A percentile compares a stretch with the other conserved stretches of the same genome.
Evolutionary conservation across 2,113 vertebrate genomes (phyloP).

Genomic region (Geococcyx californianus): DNA sequence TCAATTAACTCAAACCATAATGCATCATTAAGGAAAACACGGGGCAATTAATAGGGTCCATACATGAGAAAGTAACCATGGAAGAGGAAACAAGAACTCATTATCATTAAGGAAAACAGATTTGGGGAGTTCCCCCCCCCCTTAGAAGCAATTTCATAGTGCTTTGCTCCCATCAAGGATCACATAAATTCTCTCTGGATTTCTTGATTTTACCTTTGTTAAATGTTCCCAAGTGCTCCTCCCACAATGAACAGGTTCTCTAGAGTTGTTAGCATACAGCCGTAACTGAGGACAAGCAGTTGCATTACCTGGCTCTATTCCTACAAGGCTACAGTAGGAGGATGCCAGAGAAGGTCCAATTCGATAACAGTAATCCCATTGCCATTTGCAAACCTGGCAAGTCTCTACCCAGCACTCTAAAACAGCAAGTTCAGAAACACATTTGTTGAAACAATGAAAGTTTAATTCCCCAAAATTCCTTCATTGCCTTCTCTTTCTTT

Average conservation of each 20-base stretch:
- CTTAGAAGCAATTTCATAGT: background rate
- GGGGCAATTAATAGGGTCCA: background rate
- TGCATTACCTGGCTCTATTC: background rate
- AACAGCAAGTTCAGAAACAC: fast-evolving
- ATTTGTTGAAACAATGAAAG: background rate
- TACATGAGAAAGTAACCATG: background rate
- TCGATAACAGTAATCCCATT: fast-evolving
- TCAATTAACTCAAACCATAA: too few relatives aligned
- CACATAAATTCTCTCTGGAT: background rate
- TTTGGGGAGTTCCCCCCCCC: background rate
- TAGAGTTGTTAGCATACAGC: background rate
- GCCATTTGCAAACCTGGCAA: background rate
- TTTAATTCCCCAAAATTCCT: background rate
- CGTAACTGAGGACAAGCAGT: background rate
- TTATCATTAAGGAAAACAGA: background rate
- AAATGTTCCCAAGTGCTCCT: background rate
- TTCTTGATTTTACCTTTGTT: background rate
- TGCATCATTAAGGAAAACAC: background rate
- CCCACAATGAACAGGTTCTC: background rate
- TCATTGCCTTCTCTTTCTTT: background rate
- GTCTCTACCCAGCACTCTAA: fast-evolving
- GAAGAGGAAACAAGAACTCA: background rate
- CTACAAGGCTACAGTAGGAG: background rate
- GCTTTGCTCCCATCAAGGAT: background rate
- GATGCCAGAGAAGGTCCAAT: too few relatives aligned